Percentiles rank a stretch among this genome's conserved stretches.
These are phyloP conservation scores for Heteromurus nitidus DNA, from an alignment of 2,888 invertebrate species.

Conservation along the genomic window DNA sequence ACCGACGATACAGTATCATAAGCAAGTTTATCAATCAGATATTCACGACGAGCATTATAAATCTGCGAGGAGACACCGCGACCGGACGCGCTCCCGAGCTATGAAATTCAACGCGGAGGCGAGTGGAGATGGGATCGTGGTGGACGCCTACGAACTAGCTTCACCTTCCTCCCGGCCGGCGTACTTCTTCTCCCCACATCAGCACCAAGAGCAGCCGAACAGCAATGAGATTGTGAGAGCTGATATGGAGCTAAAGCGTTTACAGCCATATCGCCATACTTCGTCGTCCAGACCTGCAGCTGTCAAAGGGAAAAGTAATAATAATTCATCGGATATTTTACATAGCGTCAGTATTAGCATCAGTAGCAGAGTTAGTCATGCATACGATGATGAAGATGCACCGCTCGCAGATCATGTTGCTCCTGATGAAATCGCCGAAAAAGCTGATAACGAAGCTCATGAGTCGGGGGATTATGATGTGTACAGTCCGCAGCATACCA, in stretches of 20 bases:
- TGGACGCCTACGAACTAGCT: conserved; percentile 47
- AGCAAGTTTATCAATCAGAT: conserved; percentile 1
- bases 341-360: conserved; percentile 61
- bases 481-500: conserved; percentile 47
- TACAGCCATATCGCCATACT: conserved; percentile 13
- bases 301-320: background rate
- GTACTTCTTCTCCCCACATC: conserved; percentile 14
- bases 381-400: conserved; percentile 9
- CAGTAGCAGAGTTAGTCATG: conserved; percentile 45
- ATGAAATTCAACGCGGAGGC: conserved; percentile 35
- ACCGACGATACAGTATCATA: background rate
- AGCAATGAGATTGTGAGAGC: conserved; percentile 42
- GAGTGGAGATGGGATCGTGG: background rate
- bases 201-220: background rate
- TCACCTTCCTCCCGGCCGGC: conserved; percentile 50
- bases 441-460: conserved; percentile 17
- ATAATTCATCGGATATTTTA: conserved; percentile 50
- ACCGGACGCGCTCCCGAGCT: conserved; percentile 32
- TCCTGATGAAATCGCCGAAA: conserved; percentile 1
- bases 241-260: conserved; percentile 50
- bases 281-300: background rate
- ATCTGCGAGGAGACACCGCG: conserved; percentile 24
- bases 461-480: conserved; percentile 48
- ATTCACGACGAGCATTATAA: conserved; percentile 14
- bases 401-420: conserved; percentile 20